Evolutionary conservation across 1,140 invertebrate species (phyloP), one percentile per base, ranked within the genome.

Genomic region (Acarapis woodi): DNA sequence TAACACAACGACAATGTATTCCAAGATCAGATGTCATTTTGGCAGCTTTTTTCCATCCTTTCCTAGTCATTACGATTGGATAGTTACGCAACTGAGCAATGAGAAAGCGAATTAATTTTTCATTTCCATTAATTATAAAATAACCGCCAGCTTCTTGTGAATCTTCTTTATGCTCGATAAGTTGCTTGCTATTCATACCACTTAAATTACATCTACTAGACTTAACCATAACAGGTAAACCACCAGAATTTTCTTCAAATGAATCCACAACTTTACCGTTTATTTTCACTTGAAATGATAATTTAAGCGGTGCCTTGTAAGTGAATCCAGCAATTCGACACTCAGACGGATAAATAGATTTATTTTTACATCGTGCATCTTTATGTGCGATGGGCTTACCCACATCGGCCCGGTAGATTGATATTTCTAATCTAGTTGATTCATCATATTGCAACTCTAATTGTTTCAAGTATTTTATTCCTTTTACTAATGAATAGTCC

Each of bases 141-240:
- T 90, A 94, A 20, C 88, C 88, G 31, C 88, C 87, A 70, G 79
- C 85, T 57, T 94, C 85, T 50, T 61, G 70, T 46, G 71, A 70
- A 52, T 90, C 82, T 56, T 94, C 85, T 40, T 75, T 73, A 37
- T 66, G 62, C 34, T 62, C 49, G 3, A 93, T 61, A 39, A 94
- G 59, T 44, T 85, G 57, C 43, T 63, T 51, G 0, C 82, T 80
- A 19, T 50, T 63, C 44, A 85, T 52, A 33, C 66, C 63, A 21
- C 63, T 49, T n/a, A 94, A 58, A 55, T 90, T 71, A 52, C 87
- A 94, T 9, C 63, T 57, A 47, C 74, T 71, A 0, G 80, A 87
- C 70, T 83, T 79, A 14, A 93, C 50, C 82, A 90, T 88, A 20
- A 90, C 70, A 2, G 85, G 85, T 23, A 90, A 57, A 43, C 70